A percentile compares a stretch with the other conserved stretches of the same genome.
Evolutionary conservation across 2,113 vertebrate genomes (phyloP).

Genomic region (Xiphophorus couchianus): DNA sequence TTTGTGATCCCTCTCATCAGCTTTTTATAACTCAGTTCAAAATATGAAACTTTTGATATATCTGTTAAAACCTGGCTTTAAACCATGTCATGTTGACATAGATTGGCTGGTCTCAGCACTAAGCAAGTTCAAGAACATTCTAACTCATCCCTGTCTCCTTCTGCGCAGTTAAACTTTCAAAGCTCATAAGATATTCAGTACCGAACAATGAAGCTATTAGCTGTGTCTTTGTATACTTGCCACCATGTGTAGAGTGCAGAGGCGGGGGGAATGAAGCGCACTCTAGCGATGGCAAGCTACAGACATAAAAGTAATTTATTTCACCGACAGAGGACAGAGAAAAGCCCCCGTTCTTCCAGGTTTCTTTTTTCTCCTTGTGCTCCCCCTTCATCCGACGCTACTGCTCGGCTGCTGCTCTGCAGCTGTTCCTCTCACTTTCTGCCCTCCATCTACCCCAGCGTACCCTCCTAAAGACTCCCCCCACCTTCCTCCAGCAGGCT

Average conservation of each 20-base stretch:
- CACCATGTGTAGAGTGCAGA: conserved; percentile 24
- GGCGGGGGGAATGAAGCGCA: conserved; percentile 3
- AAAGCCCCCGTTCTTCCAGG: conserved; percentile 18
- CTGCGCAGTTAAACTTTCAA: conserved; percentile 9
- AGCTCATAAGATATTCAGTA: conserved; percentile 2
- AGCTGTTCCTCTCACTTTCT: conserved; percentile 78
- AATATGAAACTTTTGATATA: background rate
- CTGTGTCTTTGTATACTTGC: conserved; percentile 49
- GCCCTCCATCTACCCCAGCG: conserved; percentile 25
- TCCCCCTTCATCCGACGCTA: conserved; percentile 29
- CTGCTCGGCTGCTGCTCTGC: conserved; percentile 74
- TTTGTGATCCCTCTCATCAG: background rate
- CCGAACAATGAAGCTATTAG: conserved; percentile 26
- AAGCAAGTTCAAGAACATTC: background rate
- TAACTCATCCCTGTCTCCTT: background rate
- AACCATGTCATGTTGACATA: background rate
- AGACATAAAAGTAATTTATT: conserved; percentile 78
- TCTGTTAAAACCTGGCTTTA: background rate
- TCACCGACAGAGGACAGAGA: conserved; percentile 66
- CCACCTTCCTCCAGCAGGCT: conserved; percentile 19
- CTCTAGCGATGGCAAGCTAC: conserved; percentile 43
- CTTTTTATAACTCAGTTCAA: background rate
- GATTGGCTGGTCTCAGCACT: background rate
- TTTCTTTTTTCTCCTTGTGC: conserved; percentile 19
- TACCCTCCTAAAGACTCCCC: conserved; percentile 27